phyloP scores from a whole-genome alignment of 2,113 vertebrate species.

The Alosa alosa region DNA sequence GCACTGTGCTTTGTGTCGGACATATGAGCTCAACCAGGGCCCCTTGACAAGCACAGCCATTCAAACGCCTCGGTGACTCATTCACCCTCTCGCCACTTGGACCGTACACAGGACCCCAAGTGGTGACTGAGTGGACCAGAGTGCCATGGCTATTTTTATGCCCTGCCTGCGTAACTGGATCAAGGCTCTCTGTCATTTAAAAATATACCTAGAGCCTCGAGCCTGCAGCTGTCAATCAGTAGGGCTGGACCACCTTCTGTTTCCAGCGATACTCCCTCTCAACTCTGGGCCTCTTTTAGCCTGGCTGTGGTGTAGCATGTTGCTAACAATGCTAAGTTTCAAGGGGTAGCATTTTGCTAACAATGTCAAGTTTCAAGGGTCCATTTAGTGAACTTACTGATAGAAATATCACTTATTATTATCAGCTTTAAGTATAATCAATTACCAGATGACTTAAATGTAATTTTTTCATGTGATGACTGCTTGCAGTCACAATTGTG shows the following conservation, averaged over 20 bases:
- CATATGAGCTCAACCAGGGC: conserved; percentile 36
- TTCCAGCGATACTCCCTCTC: not conserved
- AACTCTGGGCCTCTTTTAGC: not conserved
- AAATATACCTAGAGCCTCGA: conserved; percentile 41
- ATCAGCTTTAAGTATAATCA: no score
- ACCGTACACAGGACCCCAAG: not conserved
- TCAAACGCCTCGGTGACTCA: conserved; percentile 64
- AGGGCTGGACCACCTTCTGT: conserved; percentile 6
- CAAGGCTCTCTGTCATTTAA: conserved; percentile 52
- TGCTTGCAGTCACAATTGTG: not conserved
- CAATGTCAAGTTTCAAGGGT: not conserved
- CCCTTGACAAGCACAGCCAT: conserved; percentile 61
- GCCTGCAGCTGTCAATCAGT: conserved; percentile 54
- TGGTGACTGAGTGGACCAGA: conserved; percentile 59
- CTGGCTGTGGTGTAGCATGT: not conserved
- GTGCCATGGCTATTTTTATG: conserved; percentile 69
- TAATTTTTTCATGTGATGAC: not conserved
- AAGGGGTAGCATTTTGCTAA: not conserved
- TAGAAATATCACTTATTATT: not conserved
- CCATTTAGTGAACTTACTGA: not conserved
- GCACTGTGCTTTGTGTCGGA: conserved; percentile 47
- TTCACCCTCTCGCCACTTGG: conserved; percentile 56
- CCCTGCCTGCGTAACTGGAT: conserved; percentile 56
- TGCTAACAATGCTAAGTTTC: not conserved
- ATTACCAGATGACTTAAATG: no score